A percentile compares a stretch with the other conserved stretches of the same genome.
These are phyloP conservation scores for Iguana delicatissima DNA, from an alignment of 2,797 vertebrate genomes.

Conservation along the genomic window DNA sequence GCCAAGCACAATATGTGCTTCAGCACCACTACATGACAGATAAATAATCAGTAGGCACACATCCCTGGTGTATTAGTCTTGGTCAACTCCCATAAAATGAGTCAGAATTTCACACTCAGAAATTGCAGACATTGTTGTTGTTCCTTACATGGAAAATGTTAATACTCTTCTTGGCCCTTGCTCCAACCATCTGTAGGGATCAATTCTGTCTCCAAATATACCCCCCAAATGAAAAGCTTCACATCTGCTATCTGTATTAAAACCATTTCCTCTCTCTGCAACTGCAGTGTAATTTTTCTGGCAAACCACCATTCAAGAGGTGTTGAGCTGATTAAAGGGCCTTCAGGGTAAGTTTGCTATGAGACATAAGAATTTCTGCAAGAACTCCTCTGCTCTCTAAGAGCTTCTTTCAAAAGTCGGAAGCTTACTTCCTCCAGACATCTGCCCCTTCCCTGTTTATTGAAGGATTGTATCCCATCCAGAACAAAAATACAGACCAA, in stretches of 20 bases:
- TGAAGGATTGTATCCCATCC: background rate
- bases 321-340: conserved; percentile 48
- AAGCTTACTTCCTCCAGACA: background rate
- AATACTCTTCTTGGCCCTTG: conserved; percentile 52
- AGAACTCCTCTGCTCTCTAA: background rate
- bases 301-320: conserved; percentile 44
- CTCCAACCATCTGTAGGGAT: conserved; percentile 52
- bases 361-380: background rate
- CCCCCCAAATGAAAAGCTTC: conserved; percentile 56
- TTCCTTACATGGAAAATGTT: conserved; percentile 36
- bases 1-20: background rate
- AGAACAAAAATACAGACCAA: background rate
- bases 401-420: background rate
- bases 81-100: conserved; percentile 34
- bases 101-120: conserved; percentile 41
- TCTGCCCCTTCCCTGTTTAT: background rate
- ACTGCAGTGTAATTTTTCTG: conserved; percentile 30
- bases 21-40: background rate
- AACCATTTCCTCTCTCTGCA: conserved; percentile 48
- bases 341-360: conserved; percentile 46
- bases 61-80: background rate
- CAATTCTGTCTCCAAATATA: conserved; percentile 62
- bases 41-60: conserved; percentile 32
- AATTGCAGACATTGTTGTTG: conserved; percentile 41
- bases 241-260: conserved; percentile 60